These are phyloP conservation scores for Redunca redunca DNA, from an alignment of 2,113 vertebrate genomes.

Conservation along the genomic window DNA sequence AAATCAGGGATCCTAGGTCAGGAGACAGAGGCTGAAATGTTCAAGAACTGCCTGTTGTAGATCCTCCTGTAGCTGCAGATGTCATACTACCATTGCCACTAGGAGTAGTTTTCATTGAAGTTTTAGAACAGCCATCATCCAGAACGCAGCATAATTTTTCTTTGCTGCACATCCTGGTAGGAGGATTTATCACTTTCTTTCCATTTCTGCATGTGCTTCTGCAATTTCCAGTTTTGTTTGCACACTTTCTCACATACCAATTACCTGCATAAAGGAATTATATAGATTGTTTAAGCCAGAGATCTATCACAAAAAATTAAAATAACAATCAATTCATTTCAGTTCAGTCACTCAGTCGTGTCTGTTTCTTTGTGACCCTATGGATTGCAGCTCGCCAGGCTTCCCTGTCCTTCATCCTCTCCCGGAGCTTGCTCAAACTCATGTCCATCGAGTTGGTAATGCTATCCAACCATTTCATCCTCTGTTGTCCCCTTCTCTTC, in stretches of 20 bases:
- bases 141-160: neutral
- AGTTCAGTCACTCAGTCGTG: neutral
- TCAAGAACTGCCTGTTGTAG: neutral
- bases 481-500: neutral
- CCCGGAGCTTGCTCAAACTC: neutral
- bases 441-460: neutral
- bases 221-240: conserved; percentile 12
- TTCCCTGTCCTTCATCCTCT: neutral
- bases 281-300: neutral
- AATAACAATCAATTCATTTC: neutral
- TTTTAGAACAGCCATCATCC: neutral
- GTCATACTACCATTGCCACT: neutral
- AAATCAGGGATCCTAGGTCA: neutral
- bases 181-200: accelerated
- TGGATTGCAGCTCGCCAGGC: neutral
- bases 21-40: neutral
- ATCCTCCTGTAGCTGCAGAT: neutral
- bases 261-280: neutral
- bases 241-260: conserved; percentile 20
- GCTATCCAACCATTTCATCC: neutral
- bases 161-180: neutral
- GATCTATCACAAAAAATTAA: neutral
- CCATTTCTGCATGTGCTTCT: neutral
- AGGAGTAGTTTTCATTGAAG: neutral
- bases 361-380: neutral